Base-by-base conservation (phyloP, 2,113 vertebrate genomes). In the Apteryx owenii region DNA sequence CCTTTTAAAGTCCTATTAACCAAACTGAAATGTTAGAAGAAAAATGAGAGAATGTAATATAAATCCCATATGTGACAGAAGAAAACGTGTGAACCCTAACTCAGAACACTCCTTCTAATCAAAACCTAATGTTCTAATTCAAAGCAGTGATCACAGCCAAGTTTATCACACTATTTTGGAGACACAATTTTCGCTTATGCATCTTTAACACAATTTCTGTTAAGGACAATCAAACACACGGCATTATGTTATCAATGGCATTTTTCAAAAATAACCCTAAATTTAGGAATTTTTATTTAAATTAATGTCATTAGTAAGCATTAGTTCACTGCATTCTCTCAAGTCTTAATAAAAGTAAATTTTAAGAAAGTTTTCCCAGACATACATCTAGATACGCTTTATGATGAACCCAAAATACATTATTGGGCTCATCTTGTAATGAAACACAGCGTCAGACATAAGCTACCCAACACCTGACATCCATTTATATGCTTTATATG, bases 181-280 rank as follows among this genome's bases (percentile, higher is more conserved):
- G 70, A 87, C 91, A 25, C 9, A 50, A 12, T 40, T 78, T 79
- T 53, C 68, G 10, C 51, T 50, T 38, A 20, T 3, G 3, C 12
- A 87, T 81, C 48, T 84, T 77, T 31, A 78, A 84, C 12, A 33
- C n/a, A 50, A 18, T 53, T 87, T 61, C 50, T 78, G 7, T 66
- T 87, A 78, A 48, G 26, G 33, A 25, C 42, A 48, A 38, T 9
- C 18, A 76, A 69, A 81, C 4, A 73, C 33, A 65, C 7, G 9
- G 6, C 9, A 18, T 22, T 10, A 12, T 26, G 9, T 15, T 22
- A 83, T 40, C 42, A 33, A 5, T 1, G 0, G 22, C 11, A 56
- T 26, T 68, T 79, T 38, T 46, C 8, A 68, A 60, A 88, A 64
- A 9, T 8, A 54, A 71, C 23, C 22, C 36, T 20, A 53, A 65